Base-by-base conservation (phyloP, 2,888 invertebrate species). In the Podabrus alpinus region DNA sequence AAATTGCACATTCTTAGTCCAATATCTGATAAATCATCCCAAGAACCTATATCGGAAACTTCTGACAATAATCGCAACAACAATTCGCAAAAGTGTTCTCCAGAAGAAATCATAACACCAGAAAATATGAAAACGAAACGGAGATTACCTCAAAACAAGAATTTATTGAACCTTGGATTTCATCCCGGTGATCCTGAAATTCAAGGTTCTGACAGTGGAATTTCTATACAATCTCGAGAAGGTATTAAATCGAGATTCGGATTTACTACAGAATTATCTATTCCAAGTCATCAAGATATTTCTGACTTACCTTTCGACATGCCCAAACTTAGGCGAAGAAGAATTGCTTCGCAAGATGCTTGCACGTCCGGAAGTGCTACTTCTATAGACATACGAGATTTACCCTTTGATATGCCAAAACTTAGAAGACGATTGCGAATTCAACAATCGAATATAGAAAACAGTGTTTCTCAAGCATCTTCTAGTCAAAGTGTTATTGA, bases 371-470 rank as follows among this genome's bases (percentile, higher is more conserved):
- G 92, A 59, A 92, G 92, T 83, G 92, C 92, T 61, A 92, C 92
- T 9, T 93, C 92, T 13, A 94, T 95, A 62, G 95, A 96, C 85
- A 88, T 95, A 69, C 90, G 94, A 78, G 92, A 96, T 85, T 89
- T 96, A 84, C 96, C 96, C 73, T 96, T 96, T 86, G 96, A 96
- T 86, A 96, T 96, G 96, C 96, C 96, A 25, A 96, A 96, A 87
- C 88, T 96, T 74, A 90, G 95, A 77, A 89, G 95, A 70, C 92
- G 95, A 79, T 87, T 95, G 82, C 90, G 95, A 79, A 92, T 92
- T 78, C 90, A 91, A 83, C 86, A 89, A 84, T 79, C 88, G 81
- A 91, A 93, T 81, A 92, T 92, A 75, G 94, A 94, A 84, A 92
- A 92, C 74, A 92, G 91, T 78, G 92, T 92, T 69, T 94, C 94